Base-by-base conservation (phyloP, 2,113 vertebrate species). In the Psilopogon haemacephalus region DNA sequence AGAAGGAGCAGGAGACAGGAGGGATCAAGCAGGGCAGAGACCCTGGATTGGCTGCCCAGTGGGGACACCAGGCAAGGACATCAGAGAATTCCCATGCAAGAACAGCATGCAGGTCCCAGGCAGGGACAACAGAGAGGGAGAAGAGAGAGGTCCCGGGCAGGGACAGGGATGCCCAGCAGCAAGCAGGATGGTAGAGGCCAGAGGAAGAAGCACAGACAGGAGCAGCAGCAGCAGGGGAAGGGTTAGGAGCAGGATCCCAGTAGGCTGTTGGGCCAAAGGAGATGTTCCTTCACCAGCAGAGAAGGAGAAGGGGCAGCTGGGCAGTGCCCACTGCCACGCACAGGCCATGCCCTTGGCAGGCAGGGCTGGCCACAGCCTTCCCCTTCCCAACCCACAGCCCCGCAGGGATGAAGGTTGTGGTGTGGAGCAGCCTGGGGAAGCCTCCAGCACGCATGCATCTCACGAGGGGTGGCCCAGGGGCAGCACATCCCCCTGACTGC, bases 61-160 rank as follows among this genome's bases (percentile, higher is more conserved):
- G 12, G 42, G 56, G 42, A 33, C 0, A 5, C 16, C 58, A 52
- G 42, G 30, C 6, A 46, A 62, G 28, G 40, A 37, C 52, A 54
- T 28, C 11, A 40, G 0, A 1, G 12, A 20, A 23, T 5, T 69
- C 16, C 24, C 20, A 5, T 3, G 24, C 15, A 32, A 46, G 4
- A 8, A n/a, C 20, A 71, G 15, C 16, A 17, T n/a, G n/a, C n/a
- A n/a, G 26, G 6, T 69, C 16, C 24, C 20, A 5, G 3, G 24
- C 15, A 32, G 52, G 4, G 8, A n/a, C 20, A 71, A 16, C 16
- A 17, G n/a, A n/a, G n/a, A n/a, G n/a, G n/a, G n/a, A n/a, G n/a
- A n/a, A n/a, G n/a, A n/a, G n/a, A n/a, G n/a, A n/a, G n/a, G n/a
- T n/a, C n/a, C n/a, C n/a, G n/a, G n/a, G n/a, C 42, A 18, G 6